Evolutionary conservation across 30 jellyfish, hydroid and myxozoan species (phyloP), one percentile per base, ranked within the genome.

Genomic region (Hydractinia echinata): DNA sequence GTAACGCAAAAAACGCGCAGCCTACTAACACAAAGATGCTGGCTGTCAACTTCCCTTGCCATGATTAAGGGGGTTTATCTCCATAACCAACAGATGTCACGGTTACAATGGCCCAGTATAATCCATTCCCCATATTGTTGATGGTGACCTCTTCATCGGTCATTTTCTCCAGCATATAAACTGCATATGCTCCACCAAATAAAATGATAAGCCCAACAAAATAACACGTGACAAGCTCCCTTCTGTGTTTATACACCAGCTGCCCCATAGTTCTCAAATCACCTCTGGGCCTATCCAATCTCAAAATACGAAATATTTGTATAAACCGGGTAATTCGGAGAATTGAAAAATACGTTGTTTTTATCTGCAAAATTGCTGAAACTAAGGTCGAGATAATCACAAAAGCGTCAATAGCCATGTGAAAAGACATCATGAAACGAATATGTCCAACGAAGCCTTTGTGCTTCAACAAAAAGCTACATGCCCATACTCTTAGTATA

Each of bases 1-100:
- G 98, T 49, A 92, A 70, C 54, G 98, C 98, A 66, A 92, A 92
- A 76, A 92, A 92, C 4, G 98, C 96, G 5, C 97, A 88, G 14
- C 98, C 98, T 66, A 92, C 84, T 67, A 92, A 73, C 54, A 96
- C 84, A 62, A 92, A 92, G 3, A 88, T 67, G 64, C 98, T 84
- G 4, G 98, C 87, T 49, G 87, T 79, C 61, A 92, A 64, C 85
- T 92, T 92, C 30, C 96, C 96, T 5, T 83, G 88, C 98, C 98
- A 92, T 64, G 98, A 78, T 67, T 84, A 86, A 4, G 98, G 98
- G 49, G 95, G 55, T 4, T 82, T 53, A 72, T 92, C 98, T 44
- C 98, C 98, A 79, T 86, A 92, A 18, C 98, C 98, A 20, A 92
- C 87, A 19, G 98, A 52, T 21, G 87, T 60, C 64, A 80, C 72